Evolutionary conservation across 1,140 invertebrate genomes (phyloP).

Genomic region (Philotrypesis tridentata): DNA sequence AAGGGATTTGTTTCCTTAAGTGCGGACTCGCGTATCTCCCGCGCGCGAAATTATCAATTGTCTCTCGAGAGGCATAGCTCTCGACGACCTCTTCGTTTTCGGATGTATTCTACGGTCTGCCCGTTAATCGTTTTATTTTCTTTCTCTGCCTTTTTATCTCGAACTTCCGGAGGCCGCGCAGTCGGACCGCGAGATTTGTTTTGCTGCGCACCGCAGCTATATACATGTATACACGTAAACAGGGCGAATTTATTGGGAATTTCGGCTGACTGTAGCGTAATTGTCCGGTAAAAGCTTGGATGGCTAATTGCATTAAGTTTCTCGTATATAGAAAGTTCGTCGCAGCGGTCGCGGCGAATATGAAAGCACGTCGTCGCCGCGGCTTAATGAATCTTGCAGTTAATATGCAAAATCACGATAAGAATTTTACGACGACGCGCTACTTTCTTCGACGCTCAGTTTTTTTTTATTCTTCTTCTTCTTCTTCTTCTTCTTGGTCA

Average conservation of each 20-base stretch:
- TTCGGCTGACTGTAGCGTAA: background rate
- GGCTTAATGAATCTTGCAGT: background rate
- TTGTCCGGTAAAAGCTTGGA: background rate
- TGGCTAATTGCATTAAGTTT: background rate
- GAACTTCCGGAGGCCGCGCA: too few relatives aligned
- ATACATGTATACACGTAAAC: too few relatives aligned
- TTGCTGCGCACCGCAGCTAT: too few relatives aligned
- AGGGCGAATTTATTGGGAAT: background rate
- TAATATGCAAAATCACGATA: background rate
- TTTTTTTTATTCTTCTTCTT: too few relatives aligned
- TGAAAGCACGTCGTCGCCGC: too few relatives aligned
- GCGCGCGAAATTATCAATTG: slow-evolving; percentile 29
- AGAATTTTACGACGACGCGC: background rate
- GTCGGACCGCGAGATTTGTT: too few relatives aligned
- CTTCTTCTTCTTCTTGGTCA: too few relatives aligned
- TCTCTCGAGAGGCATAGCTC: background rate
- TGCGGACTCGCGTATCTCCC: slow-evolving; percentile 2
- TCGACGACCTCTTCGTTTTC: too few relatives aligned
- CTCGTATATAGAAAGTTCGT: background rate
- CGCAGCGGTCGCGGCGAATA: too few relatives aligned
- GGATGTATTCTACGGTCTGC: too few relatives aligned
- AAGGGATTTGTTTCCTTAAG: slow-evolving; percentile 12
- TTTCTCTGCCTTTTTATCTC: too few relatives aligned
- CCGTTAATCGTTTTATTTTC: too few relatives aligned
- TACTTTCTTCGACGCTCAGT: background rate